These are phyloP conservation scores for Tachypleus tridentatus DNA, from an alignment of 1,140 invertebrate species.

Conservation along the genomic window DNA sequence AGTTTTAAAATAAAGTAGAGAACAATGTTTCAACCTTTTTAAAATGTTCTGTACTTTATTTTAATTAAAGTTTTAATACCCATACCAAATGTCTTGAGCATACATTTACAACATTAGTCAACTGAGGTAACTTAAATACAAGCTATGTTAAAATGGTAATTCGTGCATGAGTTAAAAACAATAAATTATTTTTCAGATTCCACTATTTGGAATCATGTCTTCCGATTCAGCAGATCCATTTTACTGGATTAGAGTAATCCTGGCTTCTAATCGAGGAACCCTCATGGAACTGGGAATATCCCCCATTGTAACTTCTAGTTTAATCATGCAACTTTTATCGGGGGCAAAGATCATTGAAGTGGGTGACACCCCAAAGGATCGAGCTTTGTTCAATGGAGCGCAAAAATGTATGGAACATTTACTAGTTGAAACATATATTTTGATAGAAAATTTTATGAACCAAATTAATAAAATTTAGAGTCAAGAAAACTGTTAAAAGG, in stretches of 20 bases:
- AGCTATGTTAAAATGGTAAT: not conserved
- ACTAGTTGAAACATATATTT: too few relatives aligned
- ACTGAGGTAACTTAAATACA: constrained; percentile 2
- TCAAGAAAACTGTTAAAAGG: too few relatives aligned
- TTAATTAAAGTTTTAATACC: not conserved
- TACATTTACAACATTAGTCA: not conserved
- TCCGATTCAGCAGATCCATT: constrained; percentile 99
- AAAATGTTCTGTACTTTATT: constrained; percentile 15
- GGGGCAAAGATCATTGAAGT: constrained; percentile 99
- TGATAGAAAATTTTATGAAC: too few relatives aligned
- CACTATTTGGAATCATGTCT: constrained; percentile 99
- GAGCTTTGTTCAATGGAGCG: constrained; percentile 97
- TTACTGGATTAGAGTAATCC: constrained; percentile 99
- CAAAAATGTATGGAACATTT: constrained; percentile 73
- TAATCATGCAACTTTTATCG: constrained; percentile 99
- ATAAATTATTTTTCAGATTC: constrained; percentile 57
- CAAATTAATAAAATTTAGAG: too few relatives aligned
- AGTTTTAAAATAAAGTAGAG: too few relatives aligned
- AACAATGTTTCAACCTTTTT: too few relatives aligned
- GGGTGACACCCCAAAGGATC: constrained; percentile 97
- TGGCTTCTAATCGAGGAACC: constrained; percentile 97
- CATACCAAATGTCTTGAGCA: too few relatives aligned
- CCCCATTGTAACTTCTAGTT: constrained; percentile 97
- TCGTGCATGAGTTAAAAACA: not conserved
- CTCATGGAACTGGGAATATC: constrained; percentile 99